Conservation (phyloP, 1,140 invertebrate species). For the Venturia canescens region DNA sequence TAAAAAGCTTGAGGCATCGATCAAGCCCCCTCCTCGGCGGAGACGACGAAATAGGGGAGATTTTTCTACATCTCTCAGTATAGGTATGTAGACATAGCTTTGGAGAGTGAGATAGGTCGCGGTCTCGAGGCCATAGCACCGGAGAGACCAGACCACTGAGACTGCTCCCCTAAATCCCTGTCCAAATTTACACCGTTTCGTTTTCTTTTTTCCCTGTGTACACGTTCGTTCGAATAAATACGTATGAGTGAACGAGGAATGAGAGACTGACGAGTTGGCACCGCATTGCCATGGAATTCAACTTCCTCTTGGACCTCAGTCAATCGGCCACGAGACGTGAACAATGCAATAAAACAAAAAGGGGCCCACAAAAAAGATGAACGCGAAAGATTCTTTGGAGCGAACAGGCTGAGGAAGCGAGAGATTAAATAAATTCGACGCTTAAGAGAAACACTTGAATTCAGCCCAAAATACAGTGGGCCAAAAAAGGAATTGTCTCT, state of each 20-base stretch:
- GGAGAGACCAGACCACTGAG: conserved; percentile 20
- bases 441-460: background rate
- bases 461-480: background rate
- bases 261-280: background rate
- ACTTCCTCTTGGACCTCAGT: background rate
- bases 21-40: conserved; percentile 19
- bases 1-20: conserved; percentile 21
- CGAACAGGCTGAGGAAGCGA: background rate
- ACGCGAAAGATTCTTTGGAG: background rate
- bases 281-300: background rate
- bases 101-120: conserved; percentile 25
- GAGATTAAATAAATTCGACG: background rate
- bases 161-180: conserved; percentile 4
- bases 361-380: too few species aligned
- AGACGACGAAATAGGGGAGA: conserved; percentile 4
- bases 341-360: background rate
- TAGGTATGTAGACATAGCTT: background rate
- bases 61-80: background rate
- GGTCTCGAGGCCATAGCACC: conserved; percentile 29
- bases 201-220: background rate
- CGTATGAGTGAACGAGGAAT: background rate
- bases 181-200: background rate
- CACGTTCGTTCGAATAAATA: background rate
- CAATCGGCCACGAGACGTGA: background rate
- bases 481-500: background rate